Evolutionary conservation across 2,113 vertebrate genomes (phyloP).

Genomic region (Poicephalus meyeri): DNA sequence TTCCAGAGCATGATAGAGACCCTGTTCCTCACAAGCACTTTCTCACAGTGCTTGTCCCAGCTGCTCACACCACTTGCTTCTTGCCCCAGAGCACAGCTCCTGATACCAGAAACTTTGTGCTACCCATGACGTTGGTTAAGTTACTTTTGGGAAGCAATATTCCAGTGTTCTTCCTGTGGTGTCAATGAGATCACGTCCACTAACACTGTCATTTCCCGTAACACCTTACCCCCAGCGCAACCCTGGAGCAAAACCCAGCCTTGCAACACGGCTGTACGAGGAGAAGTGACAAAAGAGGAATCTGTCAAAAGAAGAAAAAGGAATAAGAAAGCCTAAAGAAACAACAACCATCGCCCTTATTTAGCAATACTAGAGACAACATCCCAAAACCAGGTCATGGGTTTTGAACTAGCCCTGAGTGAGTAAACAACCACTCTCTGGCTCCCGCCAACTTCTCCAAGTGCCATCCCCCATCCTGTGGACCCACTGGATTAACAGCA

Average conservation of each 20-base stretch:
- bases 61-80: neutral
- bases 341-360: neutral
- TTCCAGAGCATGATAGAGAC: neutral
- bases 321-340: neutral
- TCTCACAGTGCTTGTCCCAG: neutral
- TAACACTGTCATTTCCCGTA: accelerated
- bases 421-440: neutral
- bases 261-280: neutral
- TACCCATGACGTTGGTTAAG: neutral
- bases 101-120: neutral
- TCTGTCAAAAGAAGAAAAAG: neutral
- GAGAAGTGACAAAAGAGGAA: slow-evolving; percentile 44
- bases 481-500: neutral
- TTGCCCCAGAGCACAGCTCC: neutral
- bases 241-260: neutral
- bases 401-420: neutral
- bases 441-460: neutral
- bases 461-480: neutral
- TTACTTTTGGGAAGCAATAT: neutral
- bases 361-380: neutral
- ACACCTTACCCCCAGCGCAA: neutral
- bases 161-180: neutral
- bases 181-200: neutral
- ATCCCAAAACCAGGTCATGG: neutral
- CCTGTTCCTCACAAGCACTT: neutral